Evolutionary conservation across 1,140 invertebrate genomes (phyloP), one percentile per base, ranked within the genome.

Genomic region (Gryon sp.): DNA sequence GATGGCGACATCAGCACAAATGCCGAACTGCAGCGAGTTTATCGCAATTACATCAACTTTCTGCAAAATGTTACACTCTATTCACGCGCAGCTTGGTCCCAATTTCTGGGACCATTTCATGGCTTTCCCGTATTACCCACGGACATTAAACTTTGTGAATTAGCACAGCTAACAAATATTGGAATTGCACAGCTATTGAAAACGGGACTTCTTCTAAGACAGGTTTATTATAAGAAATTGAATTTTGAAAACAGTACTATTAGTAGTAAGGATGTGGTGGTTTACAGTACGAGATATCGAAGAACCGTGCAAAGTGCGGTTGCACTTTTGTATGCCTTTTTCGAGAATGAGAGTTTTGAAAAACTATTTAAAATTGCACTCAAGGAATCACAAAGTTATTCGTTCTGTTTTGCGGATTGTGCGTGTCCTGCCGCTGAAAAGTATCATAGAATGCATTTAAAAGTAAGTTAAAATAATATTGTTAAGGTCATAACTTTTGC

Each of bases 241-340:
- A 89, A 90, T 8, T 81, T 94, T 4, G 86, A 89, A 16, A 88
- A 87, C 52, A 70, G 80, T 18, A 87, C 87, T 11, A 41, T 87
- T 19, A 79, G 78, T 12, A 86, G 87, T 78, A 91, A 92, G 12
- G 92, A 95, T 52, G 88, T 96, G 15, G 84, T 93, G 15, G 90
- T 95, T 2, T 95, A 93, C 80, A 95, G 94, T 60, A 98, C 96
- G 0, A 90, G 93, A 26, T 96, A 96, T 84, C 89, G 94, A 4
- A 91, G 97, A 79, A 98, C 97, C 7, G 96, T 96, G 74, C 96
- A 98, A 85, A 97, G 96, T 81, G 93, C 93, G 2, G 86, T 96
- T 26, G 95, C 95, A 1, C 90, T 97, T 66, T 83, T 96, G 7
- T 96, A 93, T 88, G 92, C 93, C 0, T 91, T 96, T 59, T 84